Base-by-base conservation (phyloP, 2,888 invertebrate species). In the Eupithecia tripunctaria region DNA sequence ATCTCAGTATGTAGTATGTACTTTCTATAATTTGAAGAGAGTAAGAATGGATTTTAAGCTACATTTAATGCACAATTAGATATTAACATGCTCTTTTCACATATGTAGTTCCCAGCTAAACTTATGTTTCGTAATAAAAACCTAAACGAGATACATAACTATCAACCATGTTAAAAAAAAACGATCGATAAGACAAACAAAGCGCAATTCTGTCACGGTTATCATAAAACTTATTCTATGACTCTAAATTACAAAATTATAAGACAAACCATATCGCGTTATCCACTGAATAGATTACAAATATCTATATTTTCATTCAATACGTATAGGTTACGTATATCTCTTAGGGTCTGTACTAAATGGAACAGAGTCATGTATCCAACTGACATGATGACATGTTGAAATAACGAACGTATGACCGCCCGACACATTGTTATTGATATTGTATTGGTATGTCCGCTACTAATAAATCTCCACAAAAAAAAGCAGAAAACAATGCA, bases 151-250 rank as follows among this genome's bases (percentile, higher is more conserved):
- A 56, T 29, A 2, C 5, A n/a, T 14, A 56, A 56, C 25, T 56
- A 56, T 56, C 56, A 56, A 25, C 56, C 21, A 4, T 21, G 21
- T 12, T 25, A 12, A 25, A 25, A 21, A 15, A 21, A 27, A 60
- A 60, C 18, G 27, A 29, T 18, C 29, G 60, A 60, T 60, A 60
- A 60, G 29, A 18, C 60, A 29, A 60, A 60, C 29, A 60, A 60
- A 29, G 60, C 60, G 29, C 15, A 18, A 29, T 60, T 60, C 60
- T 29, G 15, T 29, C 60, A 29, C 60, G 29, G 60, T 29, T 60
- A 60, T 60, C 29, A 60, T 56, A 14, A 25, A 56, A 56, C 56
- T 47, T 47, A 56, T 10, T 60, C 60, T 29, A 15, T 60, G 29
- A 29, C 29, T 60, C 18, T 8, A 59, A 59, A 59, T 15, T 8